A percentile compares a stretch with the other conserved stretches of the same genome.
Evolutionary conservation across 2,113 vertebrate species (phyloP).

Genomic region (Falco punctatus): DNA sequence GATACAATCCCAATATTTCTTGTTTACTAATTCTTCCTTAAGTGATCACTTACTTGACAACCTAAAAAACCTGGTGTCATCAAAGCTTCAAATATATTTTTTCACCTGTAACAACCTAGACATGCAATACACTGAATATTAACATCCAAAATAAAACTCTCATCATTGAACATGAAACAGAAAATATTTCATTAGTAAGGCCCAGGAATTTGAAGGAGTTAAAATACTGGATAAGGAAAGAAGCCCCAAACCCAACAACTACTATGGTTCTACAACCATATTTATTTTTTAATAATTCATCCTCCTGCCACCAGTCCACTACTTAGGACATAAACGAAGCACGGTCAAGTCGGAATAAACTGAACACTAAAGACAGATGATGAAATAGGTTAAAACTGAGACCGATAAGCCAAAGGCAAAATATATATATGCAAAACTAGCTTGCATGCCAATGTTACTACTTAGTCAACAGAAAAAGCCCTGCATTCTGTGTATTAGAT

Average conservation of each 20-base stretch:
- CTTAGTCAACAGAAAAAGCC: not conserved
- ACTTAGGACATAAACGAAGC: not conserved
- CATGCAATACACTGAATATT: not conserved
- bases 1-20: not conserved
- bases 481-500: not conserved
- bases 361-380: not conserved
- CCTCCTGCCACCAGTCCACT: not conserved
- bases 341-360: not conserved
- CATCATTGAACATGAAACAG: not conserved
- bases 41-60: not conserved
- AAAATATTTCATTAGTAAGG: not conserved
- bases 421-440: not conserved
- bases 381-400: not conserved
- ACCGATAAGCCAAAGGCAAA: not conserved
- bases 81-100: not conserved
- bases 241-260: not conserved
- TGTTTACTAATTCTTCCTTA: not conserved
- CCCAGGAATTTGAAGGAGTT: not conserved
- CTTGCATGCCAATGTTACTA: not conserved
- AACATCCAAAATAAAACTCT: not conserved
- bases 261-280: not conserved
- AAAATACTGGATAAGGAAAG: not conserved
- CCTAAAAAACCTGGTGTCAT: not conserved
- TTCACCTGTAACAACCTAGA: not conserved
- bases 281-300: not conserved